Base-by-base conservation (phyloP, 2,113 vertebrate species). In the Gadus macrocephalus region DNA sequence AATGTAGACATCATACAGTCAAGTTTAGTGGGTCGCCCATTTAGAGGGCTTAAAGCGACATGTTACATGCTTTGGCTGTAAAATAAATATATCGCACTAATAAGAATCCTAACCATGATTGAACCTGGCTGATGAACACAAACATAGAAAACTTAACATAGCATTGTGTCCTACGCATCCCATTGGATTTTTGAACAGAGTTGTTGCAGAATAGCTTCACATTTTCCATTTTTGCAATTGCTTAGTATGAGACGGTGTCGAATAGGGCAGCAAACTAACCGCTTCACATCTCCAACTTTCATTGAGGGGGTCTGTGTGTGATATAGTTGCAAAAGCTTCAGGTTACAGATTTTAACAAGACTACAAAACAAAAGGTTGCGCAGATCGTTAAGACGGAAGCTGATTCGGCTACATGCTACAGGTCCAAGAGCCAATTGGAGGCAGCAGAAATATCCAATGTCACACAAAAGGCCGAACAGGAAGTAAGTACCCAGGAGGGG, bases 61-160 rank as follows among this genome's bases (percentile, higher is more conserved):
- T 90, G 90, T 92, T 91, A 93, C 96, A 95, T 96, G 95, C 96
- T 96, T 98, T 96, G 95, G 95, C 94, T 96, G 93, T 81, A 87
- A 88, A 88, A 85, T 70, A 85, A 85, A 85, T 58, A 3, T 70
- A 74, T 86, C 75, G 90, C 77, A 82, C 64, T 79, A 85, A 77
- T 84, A 66, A 85, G 88, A 85, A 31, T 75, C 38, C 38, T 42
- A 42, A 42, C 38, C 38, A 42, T 67, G 38, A 53, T 86, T 77
- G 64, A 77, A 84, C 83, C 92, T 93, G 91, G 92, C 93, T 92
- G 92, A 94, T 93, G 91, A 93, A 94, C 92, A 89, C 92, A 94
- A 88, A 94, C 88, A 81, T 76, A 82, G 68, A 83, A 81, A 85
- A 90, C 88, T 91, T 86, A 86, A 93, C 92, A 93, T 58, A 89